phyloP scores from a whole-genome alignment of 2,888 invertebrate genomes.

The Idaea biselata region DNA sequence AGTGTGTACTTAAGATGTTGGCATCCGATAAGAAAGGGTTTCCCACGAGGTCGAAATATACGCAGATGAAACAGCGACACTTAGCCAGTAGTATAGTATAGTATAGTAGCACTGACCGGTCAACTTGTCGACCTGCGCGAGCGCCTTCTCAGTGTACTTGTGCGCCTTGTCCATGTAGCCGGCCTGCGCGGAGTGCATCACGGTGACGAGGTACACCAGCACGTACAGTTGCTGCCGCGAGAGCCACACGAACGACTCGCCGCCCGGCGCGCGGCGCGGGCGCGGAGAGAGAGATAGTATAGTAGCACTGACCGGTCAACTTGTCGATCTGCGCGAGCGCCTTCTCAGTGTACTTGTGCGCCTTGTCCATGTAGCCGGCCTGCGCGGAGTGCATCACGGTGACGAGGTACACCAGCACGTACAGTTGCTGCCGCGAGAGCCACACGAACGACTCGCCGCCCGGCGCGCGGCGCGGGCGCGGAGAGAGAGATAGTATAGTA shows the following conservation, averaged over 20 bases:
- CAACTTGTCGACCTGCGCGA: conserved; percentile 97
- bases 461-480: conserved; percentile 84
- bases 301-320: conserved; percentile 87
- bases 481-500: too few relatives aligned
- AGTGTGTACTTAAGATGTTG: too few relatives aligned
- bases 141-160: conserved; percentile 98
- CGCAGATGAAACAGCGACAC: too few relatives aligned
- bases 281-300: too few relatives aligned
- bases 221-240: conserved; percentile 98
- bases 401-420: conserved; percentile 97
- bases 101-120: conserved; percentile 84
- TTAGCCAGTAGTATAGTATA: too few relatives aligned
- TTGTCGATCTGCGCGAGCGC: conserved; percentile 98
- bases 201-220: conserved; percentile 97
- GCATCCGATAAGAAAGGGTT: too few relatives aligned
- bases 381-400: conserved; percentile 99
- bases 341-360: conserved; percentile 99
- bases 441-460: conserved; percentile 98
- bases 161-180: conserved; percentile 99
- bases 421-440: conserved; percentile 98
- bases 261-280: conserved; percentile 86
- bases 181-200: conserved; percentile 99
- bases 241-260: conserved; percentile 98
- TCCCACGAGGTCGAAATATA: too few relatives aligned
- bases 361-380: conserved; percentile 99